Conservation (phyloP, 30 jellyfish, hydroid and myxozoan species). For the Turritopsis dohrnii region DNA sequence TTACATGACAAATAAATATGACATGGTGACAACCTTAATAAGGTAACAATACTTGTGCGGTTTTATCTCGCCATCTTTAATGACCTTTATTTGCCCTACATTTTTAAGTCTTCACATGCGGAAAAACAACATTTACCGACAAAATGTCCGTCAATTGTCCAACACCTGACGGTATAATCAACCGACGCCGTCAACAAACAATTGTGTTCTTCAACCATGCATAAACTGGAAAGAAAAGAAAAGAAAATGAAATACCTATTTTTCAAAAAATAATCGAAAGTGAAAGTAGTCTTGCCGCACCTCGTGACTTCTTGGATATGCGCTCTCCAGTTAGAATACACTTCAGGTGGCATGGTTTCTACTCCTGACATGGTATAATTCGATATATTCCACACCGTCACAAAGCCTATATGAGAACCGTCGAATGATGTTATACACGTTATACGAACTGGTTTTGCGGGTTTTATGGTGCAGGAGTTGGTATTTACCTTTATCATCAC, state of each 20-base stretch:
- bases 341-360: slow-evolving; percentile 53
- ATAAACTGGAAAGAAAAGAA: not conserved
- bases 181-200: slow-evolving; percentile 68
- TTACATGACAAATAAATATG: no score
- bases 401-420: slow-evolving; percentile 49
- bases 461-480: no score
- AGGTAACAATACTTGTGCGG: no score
- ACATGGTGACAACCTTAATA: no score
- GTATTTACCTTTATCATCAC: slow-evolving; percentile 59
- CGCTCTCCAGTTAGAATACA: slow-evolving; percentile 60
- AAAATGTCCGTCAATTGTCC: slow-evolving; percentile 82
- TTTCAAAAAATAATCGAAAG: not conserved
- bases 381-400: slow-evolving; percentile 49
- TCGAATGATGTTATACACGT: no score
- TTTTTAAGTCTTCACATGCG: not conserved
- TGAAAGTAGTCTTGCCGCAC: slow-evolving; percentile 22
- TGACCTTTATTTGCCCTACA: no score
- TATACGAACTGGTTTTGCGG: no score
- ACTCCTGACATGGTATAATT: slow-evolving; percentile 56
- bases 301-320: slow-evolving; percentile 63
- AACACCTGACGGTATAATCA: slow-evolving; percentile 80
- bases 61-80: no score
- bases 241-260: not conserved
- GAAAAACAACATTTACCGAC: slow-evolving; percentile 44
- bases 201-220: slow-evolving; percentile 57